A percentile compares a stretch with the other conserved stretches of the same genome.
These are phyloP conservation scores for Cataglyphis albicans DNA, from an alignment of 2,888 invertebrate species.

Conservation along the genomic window DNA sequence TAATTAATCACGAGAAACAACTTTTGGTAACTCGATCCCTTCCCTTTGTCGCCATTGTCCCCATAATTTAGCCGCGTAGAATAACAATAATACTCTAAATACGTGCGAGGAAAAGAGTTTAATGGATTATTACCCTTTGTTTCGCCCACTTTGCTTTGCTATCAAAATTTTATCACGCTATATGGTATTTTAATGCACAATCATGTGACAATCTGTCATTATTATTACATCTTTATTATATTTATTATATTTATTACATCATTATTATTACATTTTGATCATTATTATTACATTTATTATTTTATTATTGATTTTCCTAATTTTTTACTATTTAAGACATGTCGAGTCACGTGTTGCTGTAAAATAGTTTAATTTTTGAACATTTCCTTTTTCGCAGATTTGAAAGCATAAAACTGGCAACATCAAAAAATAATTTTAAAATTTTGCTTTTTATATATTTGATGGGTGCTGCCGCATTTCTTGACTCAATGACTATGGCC, in stretches of 20 bases:
- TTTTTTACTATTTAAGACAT: neutral
- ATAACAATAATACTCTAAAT: constrained; percentile 30
- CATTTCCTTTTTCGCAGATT: neutral
- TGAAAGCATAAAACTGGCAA: neutral
- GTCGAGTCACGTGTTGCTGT: too few relatives aligned
- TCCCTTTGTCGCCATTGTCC: neutral
- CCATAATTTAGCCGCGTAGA: neutral
- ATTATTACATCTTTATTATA: neutral
- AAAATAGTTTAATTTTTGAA: neutral
- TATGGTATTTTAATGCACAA: neutral
- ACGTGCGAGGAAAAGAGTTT: constrained; percentile 28
- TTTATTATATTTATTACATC: neutral
- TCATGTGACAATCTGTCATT: neutral
- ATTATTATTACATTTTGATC: neutral
- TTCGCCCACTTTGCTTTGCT: neutral
- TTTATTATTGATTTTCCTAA: neutral
- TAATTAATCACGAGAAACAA: constrained; percentile 53
- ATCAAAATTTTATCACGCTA: neutral
- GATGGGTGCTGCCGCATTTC: neutral
- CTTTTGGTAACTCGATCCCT: constrained; percentile 31
- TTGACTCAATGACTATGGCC: neutral
- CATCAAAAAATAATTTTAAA: neutral
- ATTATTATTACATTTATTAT: too few relatives aligned
- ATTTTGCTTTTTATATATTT: neutral
- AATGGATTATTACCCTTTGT: constrained; percentile 38